A percentile compares a stretch with the other conserved stretches of the same genome.
Evolutionary conservation across 2,797 vertebrate species (phyloP).

Genomic region (Xiphophorus birchmanni): DNA sequence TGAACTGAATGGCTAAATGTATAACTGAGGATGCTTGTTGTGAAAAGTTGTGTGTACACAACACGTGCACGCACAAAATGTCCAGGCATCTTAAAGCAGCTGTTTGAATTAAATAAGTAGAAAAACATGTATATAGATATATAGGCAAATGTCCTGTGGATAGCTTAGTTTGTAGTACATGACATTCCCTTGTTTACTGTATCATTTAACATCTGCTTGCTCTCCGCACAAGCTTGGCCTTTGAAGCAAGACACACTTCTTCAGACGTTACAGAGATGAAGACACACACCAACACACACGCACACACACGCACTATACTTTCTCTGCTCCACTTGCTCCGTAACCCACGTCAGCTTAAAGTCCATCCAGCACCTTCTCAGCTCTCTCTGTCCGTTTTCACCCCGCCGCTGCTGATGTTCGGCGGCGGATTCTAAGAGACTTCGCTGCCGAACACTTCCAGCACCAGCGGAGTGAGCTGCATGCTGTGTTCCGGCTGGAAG

Average conservation of each 20-base stretch:
- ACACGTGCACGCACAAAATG: constrained; percentile 49
- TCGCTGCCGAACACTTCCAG: constrained; percentile 96
- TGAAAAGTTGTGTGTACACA: constrained; percentile 46
- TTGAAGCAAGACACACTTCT: constrained; percentile 49
- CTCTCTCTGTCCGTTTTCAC: constrained; percentile 41
- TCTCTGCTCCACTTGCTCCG: constrained; percentile 32
- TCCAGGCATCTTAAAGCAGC: constrained; percentile 76
- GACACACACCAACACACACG: constrained; percentile 7
- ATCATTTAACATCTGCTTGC: constrained; percentile 52
- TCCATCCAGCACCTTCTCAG: constrained; percentile 58
- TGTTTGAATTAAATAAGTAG: constrained; percentile 75
- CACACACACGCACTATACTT: constrained; percentile 18
- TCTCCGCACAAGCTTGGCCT: constrained; percentile 57
- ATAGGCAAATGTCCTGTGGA: constrained; percentile 66
- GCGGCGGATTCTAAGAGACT: constrained; percentile 89
- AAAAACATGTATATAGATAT: constrained; percentile 50
- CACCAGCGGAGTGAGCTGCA: constrained; percentile 96
- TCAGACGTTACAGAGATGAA: constrained; percentile 45
- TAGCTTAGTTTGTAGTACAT: constrained; percentile 60
- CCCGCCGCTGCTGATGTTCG: constrained; percentile 79
- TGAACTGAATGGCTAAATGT: constrained; percentile 79
- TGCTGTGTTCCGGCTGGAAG: constrained; percentile 93
- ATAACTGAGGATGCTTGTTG: constrained; percentile 72
- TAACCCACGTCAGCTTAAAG: constrained; percentile 45
- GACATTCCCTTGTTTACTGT: constrained; percentile 67